These are phyloP conservation scores for Diploptera punctata DNA, from an alignment of 2,888 invertebrate species.

Conservation along the genomic window DNA sequence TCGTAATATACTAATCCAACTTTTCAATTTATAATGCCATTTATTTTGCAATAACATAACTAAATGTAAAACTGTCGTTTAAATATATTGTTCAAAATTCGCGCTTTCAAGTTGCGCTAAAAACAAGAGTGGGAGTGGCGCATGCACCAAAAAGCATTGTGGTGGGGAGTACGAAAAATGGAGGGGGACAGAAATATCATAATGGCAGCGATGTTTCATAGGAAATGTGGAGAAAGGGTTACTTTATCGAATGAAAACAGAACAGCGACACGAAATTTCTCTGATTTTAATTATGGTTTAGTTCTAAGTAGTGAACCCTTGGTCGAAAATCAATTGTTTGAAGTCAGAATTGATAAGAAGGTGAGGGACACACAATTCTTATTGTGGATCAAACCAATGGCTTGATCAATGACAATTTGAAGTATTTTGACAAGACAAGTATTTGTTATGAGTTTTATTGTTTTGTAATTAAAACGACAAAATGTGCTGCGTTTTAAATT, in stretches of 20 bases:
- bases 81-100: neutral
- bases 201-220: slow-evolving; percentile 60
- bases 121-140: slow-evolving; percentile 12
- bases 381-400: neutral
- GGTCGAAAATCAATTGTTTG: slow-evolving; percentile 81
- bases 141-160: slow-evolving; percentile 7
- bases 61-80: too few relatives aligned
- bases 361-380: slow-evolving; percentile 56
- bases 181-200: slow-evolving; percentile 24
- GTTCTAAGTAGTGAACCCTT: slow-evolving; percentile 83
- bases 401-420: slow-evolving; percentile 2
- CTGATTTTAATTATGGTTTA: slow-evolving; percentile 88
- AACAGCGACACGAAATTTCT: slow-evolving; percentile 79
- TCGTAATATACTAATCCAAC: too few relatives aligned
- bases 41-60: too few relatives aligned
- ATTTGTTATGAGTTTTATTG: too few relatives aligned
- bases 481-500: too few relatives aligned
- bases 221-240: slow-evolving; percentile 84
- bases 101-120: neutral
- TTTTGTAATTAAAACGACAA: too few relatives aligned
- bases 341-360: slow-evolving; percentile 88
- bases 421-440: neutral
- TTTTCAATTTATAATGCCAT: too few relatives aligned
- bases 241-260: slow-evolving; percentile 82
- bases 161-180: neutral